phyloP scores from a whole-genome alignment of 1,140 invertebrate genomes.

The Drosophila orosa region DNA sequence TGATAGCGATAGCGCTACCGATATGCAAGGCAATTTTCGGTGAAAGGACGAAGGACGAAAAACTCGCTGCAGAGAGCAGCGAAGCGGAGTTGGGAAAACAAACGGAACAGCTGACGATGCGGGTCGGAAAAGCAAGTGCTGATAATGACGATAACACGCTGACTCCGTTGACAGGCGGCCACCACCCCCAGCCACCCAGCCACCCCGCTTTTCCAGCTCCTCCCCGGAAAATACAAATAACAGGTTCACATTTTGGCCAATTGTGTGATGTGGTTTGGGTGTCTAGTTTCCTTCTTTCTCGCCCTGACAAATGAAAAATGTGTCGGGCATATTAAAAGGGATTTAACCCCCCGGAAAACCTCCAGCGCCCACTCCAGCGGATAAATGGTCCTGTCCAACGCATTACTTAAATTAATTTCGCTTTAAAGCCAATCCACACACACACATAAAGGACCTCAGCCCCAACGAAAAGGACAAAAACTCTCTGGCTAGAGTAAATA shows the following conservation, averaged over 20 bases:
- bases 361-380: conserved; percentile 20
- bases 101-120: conserved; percentile 39
- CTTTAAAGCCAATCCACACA: conserved; percentile 45
- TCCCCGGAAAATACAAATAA: conserved; percentile 20
- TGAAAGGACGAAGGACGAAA: not conserved
- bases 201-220: not conserved
- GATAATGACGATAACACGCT: conserved; percentile 35
- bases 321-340: conserved; percentile 77
- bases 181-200: no score
- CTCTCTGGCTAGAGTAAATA: conserved; percentile 63
- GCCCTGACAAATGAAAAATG: conserved; percentile 78
- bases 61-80: conserved; percentile 1
- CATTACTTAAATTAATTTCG: conserved; percentile 82
- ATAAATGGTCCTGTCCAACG: conserved; percentile 67
- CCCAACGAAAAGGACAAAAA: conserved; percentile 45
- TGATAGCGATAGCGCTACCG: conserved; percentile 59
- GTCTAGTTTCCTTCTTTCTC: conserved; percentile 9
- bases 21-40: conserved; percentile 46
- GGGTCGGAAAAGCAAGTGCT: conserved; percentile 38
- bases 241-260: conserved; percentile 39
- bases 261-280: conserved; percentile 61
- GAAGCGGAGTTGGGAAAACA: conserved; percentile 15
- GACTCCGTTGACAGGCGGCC: conserved; percentile 43
- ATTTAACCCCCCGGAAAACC: conserved; percentile 40
- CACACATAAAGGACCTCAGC: not conserved